phyloP scores from a whole-genome alignment of 2,888 invertebrate genomes.

The Scaptomyza tumidula region DNA sequence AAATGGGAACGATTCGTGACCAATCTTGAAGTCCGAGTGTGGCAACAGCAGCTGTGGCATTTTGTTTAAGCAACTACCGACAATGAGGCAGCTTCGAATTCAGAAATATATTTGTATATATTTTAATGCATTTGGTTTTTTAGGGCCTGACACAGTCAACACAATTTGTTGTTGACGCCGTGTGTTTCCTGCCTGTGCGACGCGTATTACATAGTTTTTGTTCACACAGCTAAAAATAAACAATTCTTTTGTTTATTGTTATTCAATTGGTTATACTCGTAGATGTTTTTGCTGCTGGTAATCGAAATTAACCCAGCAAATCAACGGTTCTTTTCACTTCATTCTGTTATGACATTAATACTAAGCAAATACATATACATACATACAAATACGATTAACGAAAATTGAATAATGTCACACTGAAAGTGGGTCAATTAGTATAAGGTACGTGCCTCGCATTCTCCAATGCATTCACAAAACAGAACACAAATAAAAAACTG shows the following conservation, averaged over 20 bases:
- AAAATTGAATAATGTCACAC: conserved; percentile 63
- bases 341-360: conserved; percentile 26
- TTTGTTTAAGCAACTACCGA: conserved; percentile 46
- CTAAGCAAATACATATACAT: background rate
- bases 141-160: conserved; percentile 34
- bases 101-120: conserved; percentile 14
- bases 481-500: conserved; percentile 5
- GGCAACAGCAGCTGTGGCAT: conserved; percentile 15
- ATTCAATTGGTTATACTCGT: conserved; percentile 30
- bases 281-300: background rate
- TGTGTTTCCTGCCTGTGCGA: background rate
- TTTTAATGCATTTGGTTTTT: background rate
- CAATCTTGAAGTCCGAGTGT: conserved; percentile 28
- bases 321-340: conserved; percentile 19
- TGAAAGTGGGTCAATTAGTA: conserved; percentile 58
- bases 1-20: conserved; percentile 50
- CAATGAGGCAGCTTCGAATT: conserved; percentile 10
- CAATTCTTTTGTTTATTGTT: conserved; percentile 17
- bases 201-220: conserved; percentile 10
- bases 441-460: conserved; percentile 50
- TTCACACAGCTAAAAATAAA: conserved; percentile 54
- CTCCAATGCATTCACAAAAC: conserved; percentile 5
- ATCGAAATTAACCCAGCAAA: conserved; percentile 45
- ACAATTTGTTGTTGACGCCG: conserved; percentile 7
- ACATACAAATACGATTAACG: conserved; percentile 15